Evolutionary conservation across 2,113 vertebrate genomes (phyloP).

Genomic region (Rynchops niger): DNA sequence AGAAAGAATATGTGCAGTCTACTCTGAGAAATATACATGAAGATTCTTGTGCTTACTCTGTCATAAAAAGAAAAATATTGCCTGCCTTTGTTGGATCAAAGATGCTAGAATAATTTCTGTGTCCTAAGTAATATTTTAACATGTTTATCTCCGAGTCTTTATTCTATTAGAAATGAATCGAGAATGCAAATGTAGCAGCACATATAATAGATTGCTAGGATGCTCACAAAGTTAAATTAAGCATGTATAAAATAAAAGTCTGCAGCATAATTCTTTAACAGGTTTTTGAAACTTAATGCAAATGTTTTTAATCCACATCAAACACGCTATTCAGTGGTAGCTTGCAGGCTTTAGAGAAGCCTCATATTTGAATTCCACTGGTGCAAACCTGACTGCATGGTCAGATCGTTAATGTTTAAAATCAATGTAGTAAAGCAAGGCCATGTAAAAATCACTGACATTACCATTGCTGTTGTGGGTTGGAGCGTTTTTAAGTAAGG

Average conservation of each 20-base stretch:
- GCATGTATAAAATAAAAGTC: neutral
- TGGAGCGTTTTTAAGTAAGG: neutral
- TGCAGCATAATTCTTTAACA: neutral
- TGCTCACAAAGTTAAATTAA: neutral
- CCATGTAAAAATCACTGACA: neutral
- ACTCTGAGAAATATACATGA: neutral
- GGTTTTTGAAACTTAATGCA: neutral
- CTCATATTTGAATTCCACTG: neutral
- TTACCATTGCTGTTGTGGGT: neutral
- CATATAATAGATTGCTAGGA: neutral
- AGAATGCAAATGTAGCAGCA: neutral
- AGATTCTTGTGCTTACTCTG: neutral
- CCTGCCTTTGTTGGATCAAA: neutral
- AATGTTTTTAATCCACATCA: neutral
- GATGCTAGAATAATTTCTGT: neutral
- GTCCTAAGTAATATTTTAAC: neutral
- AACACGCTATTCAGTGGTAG: neutral
- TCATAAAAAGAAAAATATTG: neutral
- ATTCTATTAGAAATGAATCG: neutral
- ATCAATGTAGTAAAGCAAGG: neutral
- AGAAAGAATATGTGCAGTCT: neutral
- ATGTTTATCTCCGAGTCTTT: neutral
- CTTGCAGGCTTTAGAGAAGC: neutral
- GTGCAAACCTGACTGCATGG: neutral
- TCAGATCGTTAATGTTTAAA: neutral